Evolutionary conservation across 2,888 invertebrate species (phyloP), one percentile per base, ranked within the genome.

Genomic region (Busseola fusca): DNA sequence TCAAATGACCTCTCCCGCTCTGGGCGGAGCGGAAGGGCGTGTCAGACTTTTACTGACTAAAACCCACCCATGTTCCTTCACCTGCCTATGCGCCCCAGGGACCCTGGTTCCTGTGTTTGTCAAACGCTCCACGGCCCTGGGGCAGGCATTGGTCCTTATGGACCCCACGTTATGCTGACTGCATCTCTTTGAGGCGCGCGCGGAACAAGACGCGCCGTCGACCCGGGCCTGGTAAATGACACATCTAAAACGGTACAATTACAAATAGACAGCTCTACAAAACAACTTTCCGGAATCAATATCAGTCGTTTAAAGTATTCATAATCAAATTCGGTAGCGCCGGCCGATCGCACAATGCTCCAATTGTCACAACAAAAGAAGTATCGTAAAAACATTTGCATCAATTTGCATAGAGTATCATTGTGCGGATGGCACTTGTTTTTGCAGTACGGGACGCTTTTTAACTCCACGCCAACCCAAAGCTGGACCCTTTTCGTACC

Each of bases 391-490:
- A 87, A 89, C 86, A 92, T 92, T 92, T 90, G 91, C 91, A 91
- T 89, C 88, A 91, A 94, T 95, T 94, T 94, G 94, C 95, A 93
- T 94, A 92, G 90, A 92, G 87, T 88, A 85, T 89, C 87, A 92
- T 92, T 89, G 88, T 87, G 73, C 72, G 74, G 42, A 72, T 89
- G 88, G 86, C 88, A 90, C 90, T 91, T 88, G 87, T 90, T 89
- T 92, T 91, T 89, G 92, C 90, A 86, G 81, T 82, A 60, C 71
- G 72, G 78, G 58, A 81, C 76, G 72, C 74, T 87, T 86, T 85
- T 87, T 82, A 60, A 64, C 52, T 72, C 54, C 60, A 71, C 78
- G 78, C 82, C 74, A 83, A 78, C 82, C 82, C 78, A 85, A 88
- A 74, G 87, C 83, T 87, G 76, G 69, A 12, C 69, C 86, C 84